These are phyloP conservation scores for Hippopotamus amphibius DNA, from an alignment of 2,113 vertebrate species.

Conservation along the genomic window DNA sequence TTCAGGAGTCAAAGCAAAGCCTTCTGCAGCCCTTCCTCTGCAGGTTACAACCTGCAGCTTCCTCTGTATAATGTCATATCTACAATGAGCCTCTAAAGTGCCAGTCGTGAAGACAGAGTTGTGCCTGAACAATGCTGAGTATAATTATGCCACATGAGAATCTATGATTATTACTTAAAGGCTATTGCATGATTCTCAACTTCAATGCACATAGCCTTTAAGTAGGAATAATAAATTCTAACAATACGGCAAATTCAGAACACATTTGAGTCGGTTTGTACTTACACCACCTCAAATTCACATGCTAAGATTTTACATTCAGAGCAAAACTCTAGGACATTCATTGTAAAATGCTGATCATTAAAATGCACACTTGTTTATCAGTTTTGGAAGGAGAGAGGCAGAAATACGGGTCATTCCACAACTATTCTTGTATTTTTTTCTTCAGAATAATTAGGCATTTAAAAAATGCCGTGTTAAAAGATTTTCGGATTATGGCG, in stretches of 20 bases:
- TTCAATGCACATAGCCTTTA: not conserved
- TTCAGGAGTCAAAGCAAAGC: not conserved
- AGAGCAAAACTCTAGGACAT: not conserved
- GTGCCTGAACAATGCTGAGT: not conserved
- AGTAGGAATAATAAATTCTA: not conserved
- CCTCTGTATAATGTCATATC: not conserved
- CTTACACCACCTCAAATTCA: not conserved
- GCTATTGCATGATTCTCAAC: not conserved
- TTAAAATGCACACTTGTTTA: conserved; percentile 56
- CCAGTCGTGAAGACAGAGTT: not conserved
- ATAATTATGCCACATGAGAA: not conserved
- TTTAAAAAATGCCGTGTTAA: conserved; percentile 7
- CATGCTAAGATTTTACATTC: not conserved
- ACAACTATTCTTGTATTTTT: not conserved
- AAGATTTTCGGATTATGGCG: not conserved
- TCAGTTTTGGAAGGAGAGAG: conserved; percentile 36
- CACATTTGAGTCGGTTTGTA: not conserved
- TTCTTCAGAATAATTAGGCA: conserved; percentile 5
- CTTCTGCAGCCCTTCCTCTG: not conserved
- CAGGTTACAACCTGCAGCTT: not conserved
- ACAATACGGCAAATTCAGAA: not conserved
- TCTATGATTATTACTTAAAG: not conserved
- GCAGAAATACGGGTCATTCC: not conserved
- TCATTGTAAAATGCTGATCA: not conserved
- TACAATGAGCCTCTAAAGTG: not conserved